Base-by-base conservation (phyloP, 2,797 vertebrate genomes). In the Mallotus villosus region DNA sequence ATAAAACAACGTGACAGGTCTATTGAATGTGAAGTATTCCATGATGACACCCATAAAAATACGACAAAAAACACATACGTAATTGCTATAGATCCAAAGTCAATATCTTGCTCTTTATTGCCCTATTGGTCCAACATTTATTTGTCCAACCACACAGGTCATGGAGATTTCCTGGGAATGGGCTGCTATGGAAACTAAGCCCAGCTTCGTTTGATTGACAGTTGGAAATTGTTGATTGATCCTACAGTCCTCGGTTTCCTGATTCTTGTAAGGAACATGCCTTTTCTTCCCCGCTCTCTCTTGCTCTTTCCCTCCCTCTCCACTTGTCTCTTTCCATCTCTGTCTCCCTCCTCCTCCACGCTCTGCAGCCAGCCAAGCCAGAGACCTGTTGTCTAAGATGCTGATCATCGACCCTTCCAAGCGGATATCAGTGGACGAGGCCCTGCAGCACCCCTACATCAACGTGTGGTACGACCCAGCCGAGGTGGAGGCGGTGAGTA, bases 391-490 rank as follows among this genome's bases (percentile, higher is more conserved):
- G 89, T 99, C 97, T 70, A 99, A 98, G 94, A 99, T 99, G 98
- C 87, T 99, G 83, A 98, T 99, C 86, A 99, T 99, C 74, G 98
- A 99, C 74, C 98, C 97, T 0, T 92, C 97, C 25, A 99, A 99
- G 78, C 91, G 98, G 89, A 99, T 99, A 96, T 98, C 97, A 2
- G 98, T 99, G 93, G 97, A 99, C 3, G 97, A 99, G 68, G 98
- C 98, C 83, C 93, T 99, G 83, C 97, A 99, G 91, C 98, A 99
- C 80, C 96, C 97, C 0, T 99, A 99, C 90, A 99, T 99, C 90
- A 99, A 99, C 0, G 98, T 99, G 78, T 99, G 98, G 98, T 99
- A 99, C 14, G 98, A 99, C 88, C 97, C 97, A 5, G 94, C 97
- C 2, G 98, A 99, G 88, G 98, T 99, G 93, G 97, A 99, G 89